Base-by-base conservation (phyloP, 2,113 vertebrate species). In the Centrocercus urophasianus region DNA sequence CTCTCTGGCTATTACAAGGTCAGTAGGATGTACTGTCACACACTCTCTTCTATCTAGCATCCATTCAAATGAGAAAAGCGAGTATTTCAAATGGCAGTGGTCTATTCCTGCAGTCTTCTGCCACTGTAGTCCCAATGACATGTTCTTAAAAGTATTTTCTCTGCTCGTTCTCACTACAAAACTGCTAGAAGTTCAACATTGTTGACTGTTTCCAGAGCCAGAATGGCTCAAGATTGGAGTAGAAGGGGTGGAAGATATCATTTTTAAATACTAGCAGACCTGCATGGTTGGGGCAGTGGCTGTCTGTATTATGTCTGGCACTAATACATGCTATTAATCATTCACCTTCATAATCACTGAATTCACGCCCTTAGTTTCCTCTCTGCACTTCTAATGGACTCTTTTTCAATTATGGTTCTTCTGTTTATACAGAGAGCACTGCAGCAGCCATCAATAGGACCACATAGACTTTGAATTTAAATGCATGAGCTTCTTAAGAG, bases 221-320 rank as follows among this genome's bases (percentile, higher is more conserved):
- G 64, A 66, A 60, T 40, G 75, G 20, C 38, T 83, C 56, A 71
- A 86, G 47, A 71, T 3, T 86, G 34, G 42, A 67, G 40, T 43
- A 78, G 19, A 57, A 92, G 48, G 30, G 47, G 21, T 85, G 32
- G 38, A 94, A 93, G 24, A 60, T 43, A 57, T 1, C 2, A 77
- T 43, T 88, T 81, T 92, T 74, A 92, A 89, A 77, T 74, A 24
- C 47, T 69, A 61, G 42, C 5, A 7, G 69, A 86, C 40, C 65
- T 86, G n/a, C 24, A 9, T 34, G 43, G 24, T n/a, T 86, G 24
- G 40, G n/a, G 45, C 66, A 86, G 24, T 1, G 0, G 76, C 65
- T 93, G 63, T 69, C 45, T 86, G 40, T 88, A 30, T 91, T 91
- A 88, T 72, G 52, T 89, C 86, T 91, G 69, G n/a, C 40, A 54